Evolutionary conservation across 1,140 invertebrate species (phyloP).

Genomic region (Drosophila chauvacae): DNA sequence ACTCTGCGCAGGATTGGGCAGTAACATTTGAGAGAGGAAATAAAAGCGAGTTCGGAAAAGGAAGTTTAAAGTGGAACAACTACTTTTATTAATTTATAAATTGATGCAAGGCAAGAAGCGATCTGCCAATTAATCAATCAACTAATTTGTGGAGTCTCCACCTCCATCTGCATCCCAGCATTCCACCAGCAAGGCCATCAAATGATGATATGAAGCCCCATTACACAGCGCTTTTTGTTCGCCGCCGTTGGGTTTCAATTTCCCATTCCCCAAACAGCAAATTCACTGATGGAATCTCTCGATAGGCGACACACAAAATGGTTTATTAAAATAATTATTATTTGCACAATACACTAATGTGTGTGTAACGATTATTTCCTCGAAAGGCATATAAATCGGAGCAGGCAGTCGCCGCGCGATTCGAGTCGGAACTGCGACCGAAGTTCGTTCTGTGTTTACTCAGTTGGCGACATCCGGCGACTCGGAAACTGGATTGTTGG

Average conservation of each 20-base stretch:
- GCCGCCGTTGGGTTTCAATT: slow-evolving; percentile 22
- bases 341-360: slow-evolving; percentile 70
- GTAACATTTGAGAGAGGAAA: not conserved
- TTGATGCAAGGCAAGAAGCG: too few species aligned
- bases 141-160: slow-evolving; percentile 6
- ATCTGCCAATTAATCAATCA: slow-evolving; percentile 14
- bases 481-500: slow-evolving; percentile 29
- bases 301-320: slow-evolving; percentile 63
- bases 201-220: slow-evolving; percentile 14
- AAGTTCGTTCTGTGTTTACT: slow-evolving; percentile 38
- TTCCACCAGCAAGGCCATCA: slow-evolving; percentile 12
- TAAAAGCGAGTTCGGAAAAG: slow-evolving; percentile 1
- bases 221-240: slow-evolving; percentile 16
- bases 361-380: slow-evolving; percentile 67
- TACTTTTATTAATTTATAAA: too few species aligned
- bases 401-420: slow-evolving; percentile 61
- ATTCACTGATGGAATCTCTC: slow-evolving; percentile 33
- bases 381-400: slow-evolving; percentile 59
- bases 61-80: not conserved
- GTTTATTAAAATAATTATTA: slow-evolving; percentile 76
- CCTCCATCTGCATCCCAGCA: not conserved
- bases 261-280: slow-evolving; percentile 7
- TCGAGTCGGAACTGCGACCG: slow-evolving; percentile 42
- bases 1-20: too few species aligned
- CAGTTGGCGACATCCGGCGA: slow-evolving; percentile 44